Evolutionary conservation across 2,797 vertebrate species (phyloP).

Genomic region (Craterocephalus amniculus): DNA sequence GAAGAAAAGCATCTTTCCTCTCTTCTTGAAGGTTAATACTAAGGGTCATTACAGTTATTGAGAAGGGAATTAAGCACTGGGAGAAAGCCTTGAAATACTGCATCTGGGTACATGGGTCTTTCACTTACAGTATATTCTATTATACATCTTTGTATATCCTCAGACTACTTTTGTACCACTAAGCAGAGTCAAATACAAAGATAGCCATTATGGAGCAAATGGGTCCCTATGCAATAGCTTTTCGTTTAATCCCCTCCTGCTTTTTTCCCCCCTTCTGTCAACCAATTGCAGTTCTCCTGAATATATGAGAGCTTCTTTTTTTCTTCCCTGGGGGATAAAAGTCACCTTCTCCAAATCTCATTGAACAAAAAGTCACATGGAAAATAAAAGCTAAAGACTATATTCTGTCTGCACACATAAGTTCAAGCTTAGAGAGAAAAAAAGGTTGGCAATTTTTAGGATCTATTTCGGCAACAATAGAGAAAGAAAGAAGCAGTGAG

Average conservation of each 20-base stretch:
- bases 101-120: constrained; percentile 70
- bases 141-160: constrained; percentile 80
- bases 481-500: constrained; percentile 29
- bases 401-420: constrained; percentile 73
- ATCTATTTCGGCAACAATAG: constrained; percentile 75
- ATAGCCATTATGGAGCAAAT: constrained; percentile 79
- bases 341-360: constrained; percentile 85
- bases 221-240: constrained; percentile 67
- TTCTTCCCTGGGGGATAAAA: constrained; percentile 77
- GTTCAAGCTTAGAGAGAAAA: constrained; percentile 80
- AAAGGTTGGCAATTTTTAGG: constrained; percentile 74
- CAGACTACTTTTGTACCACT: constrained; percentile 71
- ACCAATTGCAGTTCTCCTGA: constrained; percentile 68
- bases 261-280: constrained; percentile 54
- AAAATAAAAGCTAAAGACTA: constrained; percentile 83
- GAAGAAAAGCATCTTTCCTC: constrained; percentile 63
- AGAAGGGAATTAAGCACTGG: constrained; percentile 76
- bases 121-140: constrained; percentile 74
- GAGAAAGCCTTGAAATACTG: constrained; percentile 71
- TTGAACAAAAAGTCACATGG: constrained; percentile 81
- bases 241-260: constrained; percentile 50
- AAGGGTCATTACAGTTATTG: constrained; percentile 75
- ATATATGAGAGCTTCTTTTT: constrained; percentile 74
- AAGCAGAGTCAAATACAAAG: constrained; percentile 81
- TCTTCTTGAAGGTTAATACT: constrained; percentile 74